Evolutionary conservation across 53 echinoderm and acorn worm genomes (phyloP).

Genomic region (Actinopyga echinites): DNA sequence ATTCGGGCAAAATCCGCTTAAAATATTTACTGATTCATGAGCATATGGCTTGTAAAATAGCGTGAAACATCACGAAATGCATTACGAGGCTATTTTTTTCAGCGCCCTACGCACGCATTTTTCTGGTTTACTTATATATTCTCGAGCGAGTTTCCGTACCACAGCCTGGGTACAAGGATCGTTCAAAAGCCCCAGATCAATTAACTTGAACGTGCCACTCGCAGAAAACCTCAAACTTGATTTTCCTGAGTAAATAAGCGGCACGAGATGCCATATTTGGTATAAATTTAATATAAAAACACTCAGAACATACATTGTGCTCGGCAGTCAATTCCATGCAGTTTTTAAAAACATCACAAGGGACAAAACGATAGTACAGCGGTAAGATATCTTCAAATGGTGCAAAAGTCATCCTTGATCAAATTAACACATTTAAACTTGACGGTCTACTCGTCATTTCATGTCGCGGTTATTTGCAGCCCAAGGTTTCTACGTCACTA

Average conservation of each 20-base stretch:
- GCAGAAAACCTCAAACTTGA: slow-evolving; percentile 17
- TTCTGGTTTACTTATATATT: too few relatives aligned
- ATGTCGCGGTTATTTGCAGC: not conserved
- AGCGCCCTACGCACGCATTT: too few relatives aligned
- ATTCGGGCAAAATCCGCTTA: too few relatives aligned
- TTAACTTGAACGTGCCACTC: slow-evolving; percentile 1
- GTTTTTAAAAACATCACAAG: too few relatives aligned
- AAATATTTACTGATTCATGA: too few relatives aligned
- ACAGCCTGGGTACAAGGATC: too few relatives aligned
- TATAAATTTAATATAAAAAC: slow-evolving; percentile 33
- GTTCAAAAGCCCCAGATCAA: too few relatives aligned
- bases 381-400: slow-evolving; percentile 21
- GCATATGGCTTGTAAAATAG: too few relatives aligned
- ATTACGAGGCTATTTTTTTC: too few relatives aligned
- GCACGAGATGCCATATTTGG: not conserved
- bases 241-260: slow-evolving; percentile 15
- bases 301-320: slow-evolving; percentile 9
- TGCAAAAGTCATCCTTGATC: slow-evolving; percentile 36
- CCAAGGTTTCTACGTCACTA: slow-evolving; percentile 20
- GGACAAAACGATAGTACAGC: not conserved
- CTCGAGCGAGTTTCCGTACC: too few relatives aligned
- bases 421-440: slow-evolving; percentile 33
- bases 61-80: too few relatives aligned
- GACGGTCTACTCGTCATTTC: not conserved
- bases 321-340: slow-evolving; percentile 3